A percentile compares a stretch with the other conserved stretches of the same genome.
Conservation (phyloP, 2,113 vertebrate species). For the Pelmatolapia mariae region DNA sequence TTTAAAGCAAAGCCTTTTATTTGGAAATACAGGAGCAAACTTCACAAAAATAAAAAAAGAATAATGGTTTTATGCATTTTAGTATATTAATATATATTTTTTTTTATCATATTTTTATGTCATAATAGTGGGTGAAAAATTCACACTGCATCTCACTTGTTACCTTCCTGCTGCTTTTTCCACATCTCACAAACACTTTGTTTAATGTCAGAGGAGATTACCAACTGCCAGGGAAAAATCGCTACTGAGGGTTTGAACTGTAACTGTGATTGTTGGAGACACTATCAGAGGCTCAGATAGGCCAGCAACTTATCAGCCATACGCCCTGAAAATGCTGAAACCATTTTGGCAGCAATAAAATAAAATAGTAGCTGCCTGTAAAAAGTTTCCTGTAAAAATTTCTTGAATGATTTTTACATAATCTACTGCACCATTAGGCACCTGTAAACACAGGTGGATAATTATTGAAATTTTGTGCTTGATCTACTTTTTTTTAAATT, state of each 20-base stretch:
- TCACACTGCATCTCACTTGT: not conserved
- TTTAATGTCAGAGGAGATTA: not conserved
- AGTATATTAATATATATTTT: not conserved
- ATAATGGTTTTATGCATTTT: not conserved
- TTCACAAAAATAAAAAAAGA: not conserved
- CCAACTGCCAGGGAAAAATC: not conserved
- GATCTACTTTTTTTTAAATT: not conserved
- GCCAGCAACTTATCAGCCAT: not conserved
- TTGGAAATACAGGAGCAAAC: not conserved
- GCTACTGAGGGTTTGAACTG: not conserved
- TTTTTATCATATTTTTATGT: not conserved
- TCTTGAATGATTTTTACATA: not conserved
- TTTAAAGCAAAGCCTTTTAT: not conserved
- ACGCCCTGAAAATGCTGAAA: not conserved
- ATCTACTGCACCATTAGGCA: fast-evolving
- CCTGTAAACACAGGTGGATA: not conserved
- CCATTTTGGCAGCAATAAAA: not conserved
- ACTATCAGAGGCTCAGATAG: not conserved
- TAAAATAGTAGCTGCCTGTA: not conserved
- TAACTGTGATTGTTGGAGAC: not conserved
- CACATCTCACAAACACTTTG: not conserved
- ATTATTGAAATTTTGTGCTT: not conserved
- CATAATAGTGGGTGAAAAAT: not conserved
- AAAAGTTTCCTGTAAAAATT: not conserved
- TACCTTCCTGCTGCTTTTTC: not conserved